Conservation (phyloP, 2,113 vertebrate genomes). For the Hiodon tergisus region DNA sequence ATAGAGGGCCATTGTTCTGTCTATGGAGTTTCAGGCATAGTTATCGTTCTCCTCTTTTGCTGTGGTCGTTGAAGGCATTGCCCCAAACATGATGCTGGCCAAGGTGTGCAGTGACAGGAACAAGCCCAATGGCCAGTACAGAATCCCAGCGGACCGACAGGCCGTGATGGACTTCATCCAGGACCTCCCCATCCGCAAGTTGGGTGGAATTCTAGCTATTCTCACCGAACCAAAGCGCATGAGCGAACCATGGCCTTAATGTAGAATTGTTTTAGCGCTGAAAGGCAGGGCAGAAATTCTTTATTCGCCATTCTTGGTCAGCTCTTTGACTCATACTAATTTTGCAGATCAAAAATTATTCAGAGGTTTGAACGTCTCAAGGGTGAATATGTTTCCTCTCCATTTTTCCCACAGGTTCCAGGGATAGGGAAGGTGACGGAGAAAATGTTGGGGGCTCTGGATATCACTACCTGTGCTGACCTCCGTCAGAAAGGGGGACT, state of each 20-base stretch:
- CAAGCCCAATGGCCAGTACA: slow-evolving; percentile 91
- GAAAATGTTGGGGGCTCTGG: slow-evolving; percentile 86
- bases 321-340: neutral
- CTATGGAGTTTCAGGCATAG: neutral
- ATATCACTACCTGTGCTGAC: slow-evolving; percentile 77
- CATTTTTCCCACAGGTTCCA: slow-evolving; percentile 68
- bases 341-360: neutral
- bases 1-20: neutral
- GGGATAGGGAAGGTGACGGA: slow-evolving; percentile 97
- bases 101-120: slow-evolving; percentile 97
- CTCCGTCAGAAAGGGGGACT: slow-evolving; percentile 83
- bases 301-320: no score
- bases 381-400: neutral
- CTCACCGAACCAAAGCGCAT: neutral
- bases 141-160: slow-evolving; percentile 66
- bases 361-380: neutral
- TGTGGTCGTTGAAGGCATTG: slow-evolving; percentile 75
- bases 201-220: slow-evolving; percentile 51
- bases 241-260: no score
- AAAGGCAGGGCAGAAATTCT: neutral
- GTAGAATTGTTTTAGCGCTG: no score
- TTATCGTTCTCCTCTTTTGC: neutral
- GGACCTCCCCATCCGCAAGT: slow-evolving; percentile 86
- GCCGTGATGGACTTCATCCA: slow-evolving; percentile 84
- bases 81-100: slow-evolving; percentile 89